Base-by-base conservation (phyloP, 2,113 vertebrate genomes). In the Protobothrops flavoviridis region DNA sequence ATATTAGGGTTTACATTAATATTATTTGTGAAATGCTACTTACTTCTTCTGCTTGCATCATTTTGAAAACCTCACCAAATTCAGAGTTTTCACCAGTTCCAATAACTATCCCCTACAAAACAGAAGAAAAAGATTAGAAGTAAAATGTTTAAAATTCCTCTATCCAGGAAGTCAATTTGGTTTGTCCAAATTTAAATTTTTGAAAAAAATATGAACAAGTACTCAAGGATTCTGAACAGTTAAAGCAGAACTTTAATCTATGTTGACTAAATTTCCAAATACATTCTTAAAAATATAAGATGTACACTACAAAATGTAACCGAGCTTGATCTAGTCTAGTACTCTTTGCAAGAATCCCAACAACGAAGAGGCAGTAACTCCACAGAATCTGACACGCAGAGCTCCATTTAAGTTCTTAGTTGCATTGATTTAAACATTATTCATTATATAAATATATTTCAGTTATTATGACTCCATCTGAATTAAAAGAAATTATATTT, bases 11-110 rank as follows among this genome's bases (percentile, higher is more conserved):
- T 59, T 0, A 94, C 0, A 1, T 5, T 91, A 45, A 69, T 64
- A 1, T 5, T 53, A 89, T 45, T 13, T 48, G 69, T 90, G 61
- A n/a, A 93, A 17, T 33, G n/a, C 85, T 48, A 97, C 97, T 98
- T 96, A 99, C 99, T 98, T 99, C 99, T 94, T 99, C 99, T 91
- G 99, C 99, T 95, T 99, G 99, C 99, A 99, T 99, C 99, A 99
- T 99, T 97, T 99, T 99, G 97, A 99, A 99, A 90, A 99, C 99
- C 52, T 99, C 99, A 0, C 99, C 99, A 95, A 99, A 99, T 96
- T 99, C 99, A 0, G 99, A 99, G 97, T 98, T 99, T 97, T 99
- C 99, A 93, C 99, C 99, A 33, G 99, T 99, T 96, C 99, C 99
- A 96, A 99, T 99, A 96, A 99, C 99, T 95, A 99, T 98, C 24